phyloP scores from a whole-genome alignment of 2,888 invertebrate species.

The Trichopoda pennipes region DNA sequence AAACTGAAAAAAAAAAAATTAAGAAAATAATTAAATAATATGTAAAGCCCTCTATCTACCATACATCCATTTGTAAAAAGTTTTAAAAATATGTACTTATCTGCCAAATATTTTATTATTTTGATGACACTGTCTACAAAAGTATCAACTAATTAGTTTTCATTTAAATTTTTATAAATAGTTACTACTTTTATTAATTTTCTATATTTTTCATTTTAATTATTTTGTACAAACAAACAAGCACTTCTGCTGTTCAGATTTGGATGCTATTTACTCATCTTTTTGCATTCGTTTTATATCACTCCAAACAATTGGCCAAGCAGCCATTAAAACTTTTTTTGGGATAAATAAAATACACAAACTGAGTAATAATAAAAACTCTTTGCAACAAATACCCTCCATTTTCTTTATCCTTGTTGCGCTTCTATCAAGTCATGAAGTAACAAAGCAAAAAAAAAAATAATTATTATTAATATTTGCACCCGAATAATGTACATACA shows the following conservation, averaged over 20 bases:
- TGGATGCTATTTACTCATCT: conserved; percentile 59
- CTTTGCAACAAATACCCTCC: conserved; percentile 22
- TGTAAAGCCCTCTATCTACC: too few species aligned
- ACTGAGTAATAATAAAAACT: conserved; percentile 25
- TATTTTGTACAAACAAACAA: conserved; percentile 57
- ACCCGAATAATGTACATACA: conserved; percentile 30
- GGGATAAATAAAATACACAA: background rate
- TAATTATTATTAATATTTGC: conserved; percentile 28
- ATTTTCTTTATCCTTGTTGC: conserved; percentile 17
- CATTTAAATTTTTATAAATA: too few species aligned
- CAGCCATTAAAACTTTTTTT: conserved; percentile 43
- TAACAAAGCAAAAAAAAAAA: background rate
- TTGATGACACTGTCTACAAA: background rate
- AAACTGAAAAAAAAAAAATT: too few species aligned
- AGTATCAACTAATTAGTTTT: background rate
- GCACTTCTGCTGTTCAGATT: conserved; percentile 59
- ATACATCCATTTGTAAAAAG: too few species aligned
- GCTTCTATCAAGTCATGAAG: background rate
- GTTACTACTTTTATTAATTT: background rate
- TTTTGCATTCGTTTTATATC: conserved; percentile 14
- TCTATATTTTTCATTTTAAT: conserved; percentile 1
- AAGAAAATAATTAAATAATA: too few species aligned
- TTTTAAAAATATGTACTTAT: too few species aligned
- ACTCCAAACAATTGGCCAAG: conserved; percentile 42
- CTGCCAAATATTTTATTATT: too few species aligned